These are phyloP conservation scores for Pachydiplax longipennis DNA, from an alignment of 2,888 invertebrate genomes.

Conservation along the genomic window DNA sequence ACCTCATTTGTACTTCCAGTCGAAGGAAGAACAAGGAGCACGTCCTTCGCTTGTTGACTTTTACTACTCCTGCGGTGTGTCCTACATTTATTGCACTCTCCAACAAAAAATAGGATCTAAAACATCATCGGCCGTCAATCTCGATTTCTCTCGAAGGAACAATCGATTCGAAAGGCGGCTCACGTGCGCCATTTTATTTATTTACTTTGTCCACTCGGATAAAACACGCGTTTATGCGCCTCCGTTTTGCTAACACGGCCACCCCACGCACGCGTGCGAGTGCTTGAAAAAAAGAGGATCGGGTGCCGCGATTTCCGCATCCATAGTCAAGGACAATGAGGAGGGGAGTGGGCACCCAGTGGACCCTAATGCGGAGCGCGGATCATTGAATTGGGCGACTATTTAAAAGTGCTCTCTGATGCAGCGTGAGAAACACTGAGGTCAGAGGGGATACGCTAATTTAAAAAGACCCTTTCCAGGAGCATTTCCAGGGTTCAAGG, in stretches of 20 bases:
- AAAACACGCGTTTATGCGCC: background rate
- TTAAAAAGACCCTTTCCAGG: background rate
- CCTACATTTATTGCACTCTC: too few species aligned
- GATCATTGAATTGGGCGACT: background rate
- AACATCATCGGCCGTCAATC: too few species aligned
- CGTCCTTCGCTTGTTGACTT: too few species aligned
- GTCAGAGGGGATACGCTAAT: background rate
- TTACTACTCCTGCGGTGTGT: too few species aligned
- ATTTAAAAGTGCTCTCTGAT: background rate
- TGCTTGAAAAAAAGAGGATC: background rate
- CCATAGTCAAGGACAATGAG: background rate
- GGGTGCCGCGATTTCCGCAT: conserved; percentile 14
- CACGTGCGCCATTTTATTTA: conserved; percentile 5
- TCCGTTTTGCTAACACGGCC: background rate
- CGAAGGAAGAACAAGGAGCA: too few species aligned
- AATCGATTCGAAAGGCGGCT: background rate
- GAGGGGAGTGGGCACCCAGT: too few species aligned
- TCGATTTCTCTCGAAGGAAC: too few species aligned
- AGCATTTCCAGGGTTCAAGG: too few species aligned
- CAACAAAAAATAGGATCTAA: background rate
- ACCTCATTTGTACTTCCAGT: too few species aligned
- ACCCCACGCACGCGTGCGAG: background rate
- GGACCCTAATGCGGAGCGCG: background rate
- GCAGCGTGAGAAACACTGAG: background rate
- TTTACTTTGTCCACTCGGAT: background rate